phyloP scores from a whole-genome alignment of 2,113 vertebrate genomes.

The Loxodonta africana region DNA sequence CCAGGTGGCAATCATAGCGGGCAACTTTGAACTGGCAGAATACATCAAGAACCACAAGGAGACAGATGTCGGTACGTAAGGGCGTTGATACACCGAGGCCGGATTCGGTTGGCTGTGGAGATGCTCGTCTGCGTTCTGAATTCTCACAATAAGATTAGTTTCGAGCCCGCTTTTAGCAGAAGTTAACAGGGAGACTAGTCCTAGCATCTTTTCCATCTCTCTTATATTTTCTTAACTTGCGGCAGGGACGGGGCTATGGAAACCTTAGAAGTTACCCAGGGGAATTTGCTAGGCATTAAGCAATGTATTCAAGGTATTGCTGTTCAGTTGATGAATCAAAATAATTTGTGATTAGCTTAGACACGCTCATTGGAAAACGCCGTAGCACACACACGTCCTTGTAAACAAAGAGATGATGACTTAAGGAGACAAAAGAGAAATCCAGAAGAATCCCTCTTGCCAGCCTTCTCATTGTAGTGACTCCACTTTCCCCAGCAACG shows the following conservation, averaged over 20 bases:
- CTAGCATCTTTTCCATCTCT: rapidly evolving
- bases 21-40: conserved; percentile 98
- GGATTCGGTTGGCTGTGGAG: rapidly evolving
- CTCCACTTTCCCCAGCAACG: rapidly evolving
- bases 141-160: too few species aligned
- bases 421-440: rapidly evolving
- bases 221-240: rapidly evolving
- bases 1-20: conserved; percentile 98
- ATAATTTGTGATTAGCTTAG: rapidly evolving
- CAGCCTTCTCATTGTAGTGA: rapidly evolving
- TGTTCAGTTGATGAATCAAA: rapidly evolving
- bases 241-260: neutral
- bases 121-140: rapidly evolving
- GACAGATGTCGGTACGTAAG: conserved; percentile 94
- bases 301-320: rapidly evolving
- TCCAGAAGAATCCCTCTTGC: rapidly evolving
- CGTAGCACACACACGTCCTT: rapidly evolving
- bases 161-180: rapidly evolving
- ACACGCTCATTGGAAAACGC: neutral
- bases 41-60: conserved; percentile 98
- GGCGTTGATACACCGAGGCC: rapidly evolving
- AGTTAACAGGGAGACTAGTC: rapidly evolving
- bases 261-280: neutral
- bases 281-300: rapidly evolving
- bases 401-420: rapidly evolving